Percentiles rank a stretch among this genome's conserved stretches.
Evolutionary conservation across 2,888 invertebrate species (phyloP).

Genomic region (Drosophila bunnanda): DNA sequence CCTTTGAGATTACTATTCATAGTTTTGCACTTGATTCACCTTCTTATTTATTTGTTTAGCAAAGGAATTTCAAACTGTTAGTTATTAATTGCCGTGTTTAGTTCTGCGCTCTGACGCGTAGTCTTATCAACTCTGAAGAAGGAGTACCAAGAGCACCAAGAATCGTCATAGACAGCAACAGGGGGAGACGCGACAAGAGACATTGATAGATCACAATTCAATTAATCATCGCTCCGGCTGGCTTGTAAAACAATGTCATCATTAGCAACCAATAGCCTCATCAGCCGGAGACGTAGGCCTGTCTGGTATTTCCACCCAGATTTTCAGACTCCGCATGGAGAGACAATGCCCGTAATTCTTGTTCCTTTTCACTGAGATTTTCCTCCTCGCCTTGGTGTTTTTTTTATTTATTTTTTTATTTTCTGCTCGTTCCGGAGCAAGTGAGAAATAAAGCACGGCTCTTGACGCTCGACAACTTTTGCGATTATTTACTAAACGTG

Average conservation of each 20-base stretch:
- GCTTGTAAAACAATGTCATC: slow-evolving; percentile 65
- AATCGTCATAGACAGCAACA: slow-evolving; percentile 9
- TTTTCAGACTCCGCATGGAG: slow-evolving; percentile 7
- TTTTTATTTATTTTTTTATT: neutral
- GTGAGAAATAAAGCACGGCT: slow-evolving; percentile 38
- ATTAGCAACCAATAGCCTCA: slow-evolving; percentile 63
- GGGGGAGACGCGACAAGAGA: slow-evolving; percentile 15
- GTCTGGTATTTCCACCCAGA: slow-evolving; percentile 36
- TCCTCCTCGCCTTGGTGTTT: neutral
- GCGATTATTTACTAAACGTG: slow-evolving; percentile 77
- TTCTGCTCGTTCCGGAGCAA: neutral
- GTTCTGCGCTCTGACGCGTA: slow-evolving; percentile 19
- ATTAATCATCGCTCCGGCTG: slow-evolving; percentile 60
- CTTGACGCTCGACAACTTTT: slow-evolving; percentile 38
- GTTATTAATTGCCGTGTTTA: slow-evolving; percentile 67
- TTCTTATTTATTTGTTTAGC: neutral
- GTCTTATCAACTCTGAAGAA: slow-evolving; percentile 34
- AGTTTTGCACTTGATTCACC: neutral
- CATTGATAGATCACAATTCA: slow-evolving; percentile 70
- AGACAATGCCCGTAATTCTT: slow-evolving; percentile 40
- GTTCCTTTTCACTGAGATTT: slow-evolving; percentile 24
- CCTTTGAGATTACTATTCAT: neutral
- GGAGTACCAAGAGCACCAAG: slow-evolving; percentile 16
- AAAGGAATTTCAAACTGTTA: slow-evolving; percentile 45
- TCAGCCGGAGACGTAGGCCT: slow-evolving; percentile 10